Conservation (phyloP, 2,113 vertebrate genomes). For the Ceuthmochares aereus region DNA sequence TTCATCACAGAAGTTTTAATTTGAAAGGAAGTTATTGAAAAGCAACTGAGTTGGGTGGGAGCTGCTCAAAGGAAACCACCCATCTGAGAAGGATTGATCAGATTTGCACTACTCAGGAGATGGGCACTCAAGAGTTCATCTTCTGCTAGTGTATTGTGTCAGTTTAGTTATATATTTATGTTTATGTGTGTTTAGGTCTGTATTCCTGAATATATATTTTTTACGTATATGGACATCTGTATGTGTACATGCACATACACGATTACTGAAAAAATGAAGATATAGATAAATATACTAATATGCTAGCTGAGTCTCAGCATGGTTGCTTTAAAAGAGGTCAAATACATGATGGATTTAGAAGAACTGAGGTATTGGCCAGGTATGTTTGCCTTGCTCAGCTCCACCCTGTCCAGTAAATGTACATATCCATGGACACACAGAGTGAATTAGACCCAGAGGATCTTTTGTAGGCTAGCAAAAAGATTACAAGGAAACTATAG, state of each 20-base stretch:
- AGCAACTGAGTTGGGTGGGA: background rate
- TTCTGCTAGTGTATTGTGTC: background rate
- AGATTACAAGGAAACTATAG: background rate
- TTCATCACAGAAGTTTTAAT: conserved; percentile 7
- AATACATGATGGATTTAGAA: background rate
- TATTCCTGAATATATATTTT: background rate
- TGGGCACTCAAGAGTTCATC: background rate
- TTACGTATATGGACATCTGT: background rate
- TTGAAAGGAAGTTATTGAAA: conserved; percentile 26
- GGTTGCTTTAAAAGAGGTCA: background rate
- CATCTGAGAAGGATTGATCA: background rate
- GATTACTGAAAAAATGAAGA: background rate
- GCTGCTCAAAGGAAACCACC: background rate
- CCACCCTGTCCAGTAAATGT: background rate
- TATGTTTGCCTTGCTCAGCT: background rate
- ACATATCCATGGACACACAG: rapidly evolving
- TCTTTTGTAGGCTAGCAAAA: background rate
- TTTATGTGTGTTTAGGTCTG: background rate
- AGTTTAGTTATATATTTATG: background rate
- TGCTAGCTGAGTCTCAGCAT: background rate
- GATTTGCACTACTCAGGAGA: background rate
- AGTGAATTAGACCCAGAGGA: background rate
- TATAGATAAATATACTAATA: background rate
- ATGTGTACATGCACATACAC: rapidly evolving
- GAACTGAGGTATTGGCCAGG: background rate